phyloP scores from a whole-genome alignment of 2,113 vertebrate genomes.

The Hucho hucho region DNA sequence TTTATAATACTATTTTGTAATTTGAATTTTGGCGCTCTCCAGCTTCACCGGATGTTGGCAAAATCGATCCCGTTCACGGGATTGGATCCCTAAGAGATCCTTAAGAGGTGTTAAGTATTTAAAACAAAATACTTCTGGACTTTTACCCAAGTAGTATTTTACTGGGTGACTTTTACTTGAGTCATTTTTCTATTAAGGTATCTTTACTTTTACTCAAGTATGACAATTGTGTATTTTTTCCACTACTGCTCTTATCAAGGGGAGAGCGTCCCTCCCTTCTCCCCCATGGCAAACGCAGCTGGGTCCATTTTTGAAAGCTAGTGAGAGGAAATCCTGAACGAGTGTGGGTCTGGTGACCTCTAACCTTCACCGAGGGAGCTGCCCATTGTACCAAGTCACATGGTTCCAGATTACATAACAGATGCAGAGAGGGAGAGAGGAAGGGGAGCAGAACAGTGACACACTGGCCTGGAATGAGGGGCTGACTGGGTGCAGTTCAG shows the following conservation, averaged over 20 bases:
- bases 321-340: constrained; percentile 65
- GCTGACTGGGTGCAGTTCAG: background rate
- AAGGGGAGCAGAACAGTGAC: constrained; percentile 29
- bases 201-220: too few species aligned
- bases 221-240: too few species aligned
- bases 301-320: constrained; percentile 32
- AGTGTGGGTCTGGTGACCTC: constrained; percentile 37
- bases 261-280: background rate
- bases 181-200: too few species aligned
- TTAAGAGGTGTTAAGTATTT: too few species aligned
- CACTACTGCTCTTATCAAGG: background rate
- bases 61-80: too few species aligned
- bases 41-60: too few species aligned
- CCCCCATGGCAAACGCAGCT: constrained; percentile 18
- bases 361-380: constrained; percentile 53
- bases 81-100: too few species aligned
- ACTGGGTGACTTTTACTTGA: too few species aligned
- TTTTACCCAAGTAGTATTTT: too few species aligned
- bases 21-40: too few species aligned
- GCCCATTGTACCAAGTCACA: constrained; percentile 24
- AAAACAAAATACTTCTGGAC: too few species aligned
- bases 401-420: constrained; percentile 5
- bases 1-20: too few species aligned
- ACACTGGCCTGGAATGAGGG: constrained; percentile 9
- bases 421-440: background rate